A percentile compares a stretch with the other conserved stretches of the same genome.
Conservation (phyloP, 2,113 vertebrate species). For the Oenanthe melanoleuca region DNA sequence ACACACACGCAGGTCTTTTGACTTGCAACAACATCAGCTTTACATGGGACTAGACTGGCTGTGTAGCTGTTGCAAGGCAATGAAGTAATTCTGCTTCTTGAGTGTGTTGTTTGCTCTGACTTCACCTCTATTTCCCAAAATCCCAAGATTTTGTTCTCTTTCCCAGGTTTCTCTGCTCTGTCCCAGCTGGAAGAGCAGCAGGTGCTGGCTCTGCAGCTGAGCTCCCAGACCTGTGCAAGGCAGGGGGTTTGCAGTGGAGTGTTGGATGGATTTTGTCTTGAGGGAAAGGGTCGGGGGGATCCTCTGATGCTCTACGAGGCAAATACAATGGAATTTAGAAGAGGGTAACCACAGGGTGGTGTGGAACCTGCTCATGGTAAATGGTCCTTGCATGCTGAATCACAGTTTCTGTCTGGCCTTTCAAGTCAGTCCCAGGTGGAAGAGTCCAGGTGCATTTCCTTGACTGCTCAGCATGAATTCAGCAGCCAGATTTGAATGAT, state of each 20-base stretch:
- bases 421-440: not conserved
- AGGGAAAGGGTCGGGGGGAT: not conserved
- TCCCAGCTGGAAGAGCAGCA: not conserved
- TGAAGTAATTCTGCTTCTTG: not conserved
- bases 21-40: not conserved
- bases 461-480: not conserved
- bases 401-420: not conserved
- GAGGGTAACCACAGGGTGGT: not conserved
- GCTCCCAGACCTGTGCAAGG: not conserved
- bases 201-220: not conserved
- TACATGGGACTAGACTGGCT: not conserved
- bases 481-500: not conserved
- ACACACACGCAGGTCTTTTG: not conserved
- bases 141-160: not conserved
- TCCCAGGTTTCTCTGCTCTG: not conserved
- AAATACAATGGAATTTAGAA: not conserved
- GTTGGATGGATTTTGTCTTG: not conserved
- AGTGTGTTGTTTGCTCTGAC: not conserved
- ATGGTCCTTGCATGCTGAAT: not conserved
- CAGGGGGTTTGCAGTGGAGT: not conserved
- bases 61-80: not conserved
- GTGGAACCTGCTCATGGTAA: not conserved
- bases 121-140: not conserved
- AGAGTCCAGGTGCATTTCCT: not conserved
- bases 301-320: not conserved